Evolutionary conservation across 2,113 vertebrate species (phyloP), one percentile per base, ranked within the genome.

Genomic region (Tetraodon nigroviridis): DNA sequence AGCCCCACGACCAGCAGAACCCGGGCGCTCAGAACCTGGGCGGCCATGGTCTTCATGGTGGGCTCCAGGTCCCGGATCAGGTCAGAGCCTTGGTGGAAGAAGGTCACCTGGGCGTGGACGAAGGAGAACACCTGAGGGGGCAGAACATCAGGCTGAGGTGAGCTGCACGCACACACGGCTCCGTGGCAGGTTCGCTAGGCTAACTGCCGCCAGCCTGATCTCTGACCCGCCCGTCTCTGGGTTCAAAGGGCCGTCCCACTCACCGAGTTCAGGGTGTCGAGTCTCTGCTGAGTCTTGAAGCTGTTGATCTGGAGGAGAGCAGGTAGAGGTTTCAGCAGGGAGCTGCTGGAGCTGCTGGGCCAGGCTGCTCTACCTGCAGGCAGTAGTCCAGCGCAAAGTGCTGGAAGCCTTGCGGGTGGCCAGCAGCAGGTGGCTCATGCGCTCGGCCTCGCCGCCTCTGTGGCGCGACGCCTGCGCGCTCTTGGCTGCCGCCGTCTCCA

Each of bases 81-180:
- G 70, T 92, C 90, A 41, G 86, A 91, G 46, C 90, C 90, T 64
- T 92, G 90, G 56, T 92, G 90, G 69, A 90, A 92, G 81, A 91
- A 92, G 20, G 90, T 92, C 83, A 87, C 84, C 84, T 91, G 90
- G 58, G 90, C 90, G 15, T 91, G 88, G 63, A 90, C 86, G 60
- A 88, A 92, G n/a, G 90, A 91, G 58, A 91, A 90, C 21, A 90
- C 76, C 90, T 92, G 71, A 20, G 0, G 1, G 18, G 6, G n/a
- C 1, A 64, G 44, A n/a, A 54, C 20, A 51, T 22, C 24, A 27
- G 27, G 27, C 18, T 8, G 16, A 45, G 11, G 40, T 40, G 44
- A 46, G n/a, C n/a, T n/a, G n/a, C n/a, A n/a, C n/a, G n/a, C n/a
- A n/a, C n/a, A n/a, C n/a, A n/a, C n/a, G n/a, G n/a, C 24, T 27